Base-by-base conservation (phyloP, 1,140 invertebrate species). In the Musca vetustissima region DNA sequence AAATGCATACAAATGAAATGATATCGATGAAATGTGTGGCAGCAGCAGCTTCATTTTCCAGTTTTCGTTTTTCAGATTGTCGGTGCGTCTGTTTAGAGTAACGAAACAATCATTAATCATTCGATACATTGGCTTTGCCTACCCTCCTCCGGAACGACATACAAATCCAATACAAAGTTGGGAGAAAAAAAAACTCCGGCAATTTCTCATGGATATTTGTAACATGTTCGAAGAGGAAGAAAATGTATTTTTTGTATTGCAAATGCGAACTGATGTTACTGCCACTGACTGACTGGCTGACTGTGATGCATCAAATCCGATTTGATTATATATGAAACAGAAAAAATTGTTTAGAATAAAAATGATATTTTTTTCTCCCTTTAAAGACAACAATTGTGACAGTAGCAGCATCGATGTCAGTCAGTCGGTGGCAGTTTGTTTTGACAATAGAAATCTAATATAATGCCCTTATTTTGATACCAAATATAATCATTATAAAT, bases 151-250 rank as follows among this genome's bases (percentile, higher is more conserved):
- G 17, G 25, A 59, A 15, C 57, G 17, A 61, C 25, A 59, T 7
- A 43, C 36, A 43, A 43, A 43, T 43, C 36, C 36, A 43, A 43
- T 43, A 43, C 13, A 43, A 43, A 43, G 6, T 43, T 70, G 70
- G 70, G 71, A 71, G 70, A 78, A 80, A 80, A 80, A 80, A n/a
- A n/a, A n/a, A n/a, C n/a, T n/a, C n/a, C n/a, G 78, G 80, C 78
- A 78, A 80, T 80, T 80, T 80, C 78, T 78, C 76, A 79, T 80
- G 75, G 73, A 80, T 80, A 80, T 75, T 43, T 61, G 6, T 2
- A 43, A 8, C 28, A 3, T 28, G 57, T 61, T 21, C n/a, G n/a
- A 19, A 61, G 4, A 11, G 17, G 11, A 19, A 11, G 17, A 52
- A 19, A 19, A 7, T 52, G 17, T 52, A 43, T 61, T 43, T 73